These are phyloP conservation scores for Tortricodes alternella DNA, from an alignment of 2,888 invertebrate species.

Conservation along the genomic window DNA sequence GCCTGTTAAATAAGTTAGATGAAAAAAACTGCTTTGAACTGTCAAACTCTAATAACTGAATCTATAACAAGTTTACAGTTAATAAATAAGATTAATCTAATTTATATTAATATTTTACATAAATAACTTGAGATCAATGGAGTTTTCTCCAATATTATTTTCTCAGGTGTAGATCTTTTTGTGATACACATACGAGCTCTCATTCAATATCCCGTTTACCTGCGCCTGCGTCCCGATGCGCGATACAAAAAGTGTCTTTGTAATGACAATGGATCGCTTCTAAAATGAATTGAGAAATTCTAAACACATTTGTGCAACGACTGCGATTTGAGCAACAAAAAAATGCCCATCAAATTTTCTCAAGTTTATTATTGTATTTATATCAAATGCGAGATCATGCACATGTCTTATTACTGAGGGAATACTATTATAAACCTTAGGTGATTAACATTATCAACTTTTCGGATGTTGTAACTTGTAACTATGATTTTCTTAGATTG, in stretches of 20 bases:
- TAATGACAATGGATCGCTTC: constrained; percentile 5
- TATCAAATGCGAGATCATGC: constrained; percentile 16
- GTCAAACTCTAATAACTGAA: constrained; percentile 14
- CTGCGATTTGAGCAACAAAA: constrained; percentile 8
- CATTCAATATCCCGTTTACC: constrained; percentile 17
- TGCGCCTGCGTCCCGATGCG: constrained; percentile 20
- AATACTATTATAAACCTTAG: no score
- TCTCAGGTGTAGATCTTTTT: constrained; percentile 30
- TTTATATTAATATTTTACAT: constrained; percentile 64
- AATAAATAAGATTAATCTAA: constrained; percentile 72
- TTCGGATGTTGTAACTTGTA: no score
- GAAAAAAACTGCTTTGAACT: constrained; percentile 13
- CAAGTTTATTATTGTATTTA: constrained; percentile 13
- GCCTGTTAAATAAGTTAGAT: constrained; percentile 11
- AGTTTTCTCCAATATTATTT: constrained; percentile 58
- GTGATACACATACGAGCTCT: constrained; percentile 6
- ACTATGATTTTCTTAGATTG: no score
- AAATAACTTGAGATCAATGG: constrained; percentile 81
- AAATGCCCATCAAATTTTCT: not conserved
- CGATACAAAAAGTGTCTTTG: constrained; percentile 13
- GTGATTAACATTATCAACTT: no score
- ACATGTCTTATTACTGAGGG: not conserved
- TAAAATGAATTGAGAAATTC: constrained; percentile 10
- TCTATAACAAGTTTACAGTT: constrained; percentile 29
- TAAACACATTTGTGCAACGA: constrained; percentile 15